phyloP scores from a whole-genome alignment of 2,888 invertebrate genomes.

The Osedax fenrisi region DNA sequence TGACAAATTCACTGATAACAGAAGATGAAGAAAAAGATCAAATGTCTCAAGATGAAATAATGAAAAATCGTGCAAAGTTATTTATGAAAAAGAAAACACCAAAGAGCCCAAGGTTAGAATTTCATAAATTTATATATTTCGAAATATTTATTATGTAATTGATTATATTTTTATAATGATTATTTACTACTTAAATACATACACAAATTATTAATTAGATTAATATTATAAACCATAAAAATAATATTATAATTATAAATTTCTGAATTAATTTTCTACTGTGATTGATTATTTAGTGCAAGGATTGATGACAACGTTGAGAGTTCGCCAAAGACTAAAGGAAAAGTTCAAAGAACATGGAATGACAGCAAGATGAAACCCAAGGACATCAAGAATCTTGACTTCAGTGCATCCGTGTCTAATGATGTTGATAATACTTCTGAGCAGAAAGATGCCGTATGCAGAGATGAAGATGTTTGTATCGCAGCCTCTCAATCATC shows the following conservation, averaged over 20 bases:
- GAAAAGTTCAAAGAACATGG: constrained; percentile 81
- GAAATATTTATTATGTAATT: too few relatives aligned
- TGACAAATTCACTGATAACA: background rate
- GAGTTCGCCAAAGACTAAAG: constrained; percentile 49
- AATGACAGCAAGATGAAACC: constrained; percentile 64
- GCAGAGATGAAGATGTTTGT: constrained; percentile 28
- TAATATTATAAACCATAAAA: too few relatives aligned
- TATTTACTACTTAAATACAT: too few relatives aligned
- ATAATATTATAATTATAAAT: too few relatives aligned
- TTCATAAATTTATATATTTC: too few relatives aligned
- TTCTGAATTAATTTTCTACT: too few relatives aligned
- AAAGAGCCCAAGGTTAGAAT: constrained; percentile 12
- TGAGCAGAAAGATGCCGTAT: constrained; percentile 9
- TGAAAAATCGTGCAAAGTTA: constrained; percentile 63
- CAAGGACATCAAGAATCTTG: constrained; percentile 67
- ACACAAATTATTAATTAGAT: too few relatives aligned
- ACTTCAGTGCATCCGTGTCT: constrained; percentile 53
- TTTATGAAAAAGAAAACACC: constrained; percentile 48
- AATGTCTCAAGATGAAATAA: background rate
- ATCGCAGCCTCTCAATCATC: too few relatives aligned
- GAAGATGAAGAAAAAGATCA: background rate
- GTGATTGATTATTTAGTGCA: too few relatives aligned
- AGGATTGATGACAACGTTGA: too few relatives aligned
- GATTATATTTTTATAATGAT: too few relatives aligned
- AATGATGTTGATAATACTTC: background rate